Conservation (phyloP, 2,797 vertebrate genomes). For the Glossophaga mutica region DNA sequence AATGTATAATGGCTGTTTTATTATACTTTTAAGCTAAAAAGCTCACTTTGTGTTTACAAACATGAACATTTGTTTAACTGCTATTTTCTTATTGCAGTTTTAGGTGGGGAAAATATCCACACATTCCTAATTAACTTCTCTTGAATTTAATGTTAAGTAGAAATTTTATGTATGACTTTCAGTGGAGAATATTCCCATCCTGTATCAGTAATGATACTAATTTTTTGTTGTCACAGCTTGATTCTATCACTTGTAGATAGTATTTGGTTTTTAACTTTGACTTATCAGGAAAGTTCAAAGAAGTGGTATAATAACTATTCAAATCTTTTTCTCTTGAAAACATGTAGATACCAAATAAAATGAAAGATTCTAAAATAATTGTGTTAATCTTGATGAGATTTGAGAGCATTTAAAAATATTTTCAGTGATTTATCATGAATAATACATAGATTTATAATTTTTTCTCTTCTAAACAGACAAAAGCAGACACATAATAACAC, state of each 20-base stretch:
- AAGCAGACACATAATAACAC: background rate
- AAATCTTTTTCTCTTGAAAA: background rate
- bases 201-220: background rate
- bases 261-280: conserved; percentile 33
- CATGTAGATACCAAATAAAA: background rate
- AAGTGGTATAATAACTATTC: background rate
- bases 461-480: background rate
- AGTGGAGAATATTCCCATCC: background rate
- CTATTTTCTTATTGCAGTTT: background rate
- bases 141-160: conserved; percentile 29
- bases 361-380: background rate
- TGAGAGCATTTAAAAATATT: conserved; percentile 24
- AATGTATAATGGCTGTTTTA: background rate
- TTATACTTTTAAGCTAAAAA: conserved; percentile 2
- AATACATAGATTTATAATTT: background rate
- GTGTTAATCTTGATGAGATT: background rate
- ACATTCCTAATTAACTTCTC: background rate
- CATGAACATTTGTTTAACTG: background rate
- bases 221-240: background rate
- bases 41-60: background rate
- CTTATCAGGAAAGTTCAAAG: background rate
- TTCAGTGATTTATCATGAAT: background rate
- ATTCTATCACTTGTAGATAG: background rate
- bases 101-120: background rate
- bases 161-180: background rate